Percentiles rank a stretch among this genome's conserved stretches.
Conservation (phyloP, 2,113 vertebrate species). For the Naja naja region DNA sequence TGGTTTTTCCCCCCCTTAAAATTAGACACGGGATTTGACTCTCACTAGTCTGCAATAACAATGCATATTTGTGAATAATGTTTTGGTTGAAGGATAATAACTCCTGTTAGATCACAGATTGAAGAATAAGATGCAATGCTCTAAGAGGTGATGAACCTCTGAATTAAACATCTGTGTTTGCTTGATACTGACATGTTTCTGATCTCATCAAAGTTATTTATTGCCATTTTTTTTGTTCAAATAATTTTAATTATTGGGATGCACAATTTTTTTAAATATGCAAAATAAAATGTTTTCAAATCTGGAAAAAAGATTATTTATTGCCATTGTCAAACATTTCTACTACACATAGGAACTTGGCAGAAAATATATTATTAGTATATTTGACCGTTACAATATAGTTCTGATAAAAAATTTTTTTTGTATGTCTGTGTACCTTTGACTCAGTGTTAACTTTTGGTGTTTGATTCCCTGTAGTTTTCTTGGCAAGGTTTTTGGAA, state of each 20-base stretch:
- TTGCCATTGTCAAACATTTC: slow-evolving; percentile 71
- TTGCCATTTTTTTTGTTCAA: slow-evolving; percentile 79
- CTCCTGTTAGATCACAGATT: slow-evolving; percentile 52
- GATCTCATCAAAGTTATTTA: slow-evolving; percentile 67
- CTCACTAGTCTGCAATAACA: background rate
- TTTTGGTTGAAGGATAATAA: slow-evolving; percentile 36
- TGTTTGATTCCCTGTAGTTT: background rate
- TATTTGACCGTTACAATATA: slow-evolving; percentile 63
- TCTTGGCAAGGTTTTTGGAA: background rate
- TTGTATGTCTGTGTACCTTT: slow-evolving; percentile 20
- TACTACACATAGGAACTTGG: slow-evolving; percentile 60
- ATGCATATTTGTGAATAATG: background rate
- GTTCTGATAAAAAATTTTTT: slow-evolving; percentile 5
- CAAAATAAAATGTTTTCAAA: slow-evolving; percentile 91
- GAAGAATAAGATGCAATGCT: slow-evolving; percentile 47
- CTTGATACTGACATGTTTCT: slow-evolving; percentile 47
- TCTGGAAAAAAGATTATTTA: slow-evolving; percentile 66
- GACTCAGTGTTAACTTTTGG: background rate
- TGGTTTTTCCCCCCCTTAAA: background rate
- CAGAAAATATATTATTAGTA: slow-evolving; percentile 59
- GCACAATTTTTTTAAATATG: slow-evolving; percentile 90
- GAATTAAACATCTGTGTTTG: slow-evolving; percentile 51
- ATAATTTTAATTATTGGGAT: slow-evolving; percentile 89
- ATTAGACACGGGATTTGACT: slow-evolving; percentile 6
- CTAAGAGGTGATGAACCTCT: slow-evolving; percentile 55